phyloP scores from a whole-genome alignment of 1,140 invertebrate genomes.

The Drosophila littoralis region DNA sequence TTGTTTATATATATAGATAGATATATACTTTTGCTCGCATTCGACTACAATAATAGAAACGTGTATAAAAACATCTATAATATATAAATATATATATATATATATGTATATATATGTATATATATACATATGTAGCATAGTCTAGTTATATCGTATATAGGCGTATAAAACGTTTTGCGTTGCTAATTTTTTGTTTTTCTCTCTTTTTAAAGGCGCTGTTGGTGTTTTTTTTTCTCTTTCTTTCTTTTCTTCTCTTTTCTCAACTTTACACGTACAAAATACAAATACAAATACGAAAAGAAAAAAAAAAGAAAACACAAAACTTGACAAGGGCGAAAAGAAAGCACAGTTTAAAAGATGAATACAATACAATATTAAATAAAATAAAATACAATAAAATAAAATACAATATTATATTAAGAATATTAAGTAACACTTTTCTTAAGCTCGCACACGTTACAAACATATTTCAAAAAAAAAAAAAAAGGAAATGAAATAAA shows the following conservation, averaged over 20 bases:
- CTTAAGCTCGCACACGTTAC: slow-evolving; percentile 43
- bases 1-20: slow-evolving; percentile 8
- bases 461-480: slow-evolving; percentile 45
- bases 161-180: slow-evolving; percentile 58
- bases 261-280: not conserved
- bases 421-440: slow-evolving; percentile 50
- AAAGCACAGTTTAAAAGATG: slow-evolving; percentile 42
- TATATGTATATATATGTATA: slow-evolving; percentile 20
- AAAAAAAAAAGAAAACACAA: slow-evolving; percentile 46
- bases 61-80: slow-evolving; percentile 34
- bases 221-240: slow-evolving; percentile 58
- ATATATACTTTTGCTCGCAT: slow-evolving; percentile 24
- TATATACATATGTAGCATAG: slow-evolving; percentile 37
- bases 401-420: slow-evolving; percentile 20
- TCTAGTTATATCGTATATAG: slow-evolving; percentile 31
- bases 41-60: slow-evolving; percentile 43
- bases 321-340: slow-evolving; percentile 53
- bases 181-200: slow-evolving; percentile 34
- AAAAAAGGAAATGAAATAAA: too few species aligned
- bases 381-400: slow-evolving; percentile 28
- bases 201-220: slow-evolving; percentile 69
- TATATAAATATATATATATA: slow-evolving; percentile 42
- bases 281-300: slow-evolving; percentile 26
- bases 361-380: slow-evolving; percentile 23
- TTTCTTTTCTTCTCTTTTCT: slow-evolving; percentile 18